phyloP scores from a whole-genome alignment of 2,113 vertebrate species.

The Kryptolebias marmoratus region DNA sequence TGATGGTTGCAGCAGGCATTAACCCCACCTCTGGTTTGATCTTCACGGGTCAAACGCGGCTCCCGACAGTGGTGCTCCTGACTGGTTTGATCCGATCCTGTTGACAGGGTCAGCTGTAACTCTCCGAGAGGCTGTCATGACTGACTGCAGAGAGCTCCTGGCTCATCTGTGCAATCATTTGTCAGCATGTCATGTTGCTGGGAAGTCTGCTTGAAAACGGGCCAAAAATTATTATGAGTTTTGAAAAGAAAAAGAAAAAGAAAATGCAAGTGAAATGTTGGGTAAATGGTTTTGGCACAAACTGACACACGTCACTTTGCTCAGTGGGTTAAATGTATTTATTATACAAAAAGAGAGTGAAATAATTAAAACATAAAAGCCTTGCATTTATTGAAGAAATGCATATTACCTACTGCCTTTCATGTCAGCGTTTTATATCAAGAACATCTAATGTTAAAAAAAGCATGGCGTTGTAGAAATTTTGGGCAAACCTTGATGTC shows the following conservation, averaged over 20 bases:
- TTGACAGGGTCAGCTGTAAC: constrained; percentile 71
- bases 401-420: no score
- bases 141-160: constrained; percentile 53
- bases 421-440: no score
- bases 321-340: constrained; percentile 1
- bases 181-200: constrained; percentile 49
- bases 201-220: constrained; percentile 20
- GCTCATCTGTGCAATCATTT: constrained; percentile 61
- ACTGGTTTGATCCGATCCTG: constrained; percentile 54
- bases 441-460: no score
- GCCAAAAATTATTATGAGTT: constrained; percentile 9
- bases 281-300: not conserved
- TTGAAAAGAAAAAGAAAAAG: constrained; percentile 13
- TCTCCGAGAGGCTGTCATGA: constrained; percentile 54
- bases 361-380: no score
- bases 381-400: no score
- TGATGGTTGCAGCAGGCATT: constrained; percentile 60
- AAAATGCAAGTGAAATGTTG: not conserved
- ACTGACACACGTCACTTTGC: not conserved
- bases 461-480: no score
- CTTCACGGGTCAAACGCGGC: constrained; percentile 52
- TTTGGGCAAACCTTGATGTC: no score
- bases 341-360: not conserved
- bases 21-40: constrained; percentile 60
- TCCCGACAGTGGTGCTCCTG: constrained; percentile 48